Evolutionary conservation across 2,888 invertebrate genomes (phyloP), one percentile per base, ranked within the genome.

Genomic region (Dynastes maya): DNA sequence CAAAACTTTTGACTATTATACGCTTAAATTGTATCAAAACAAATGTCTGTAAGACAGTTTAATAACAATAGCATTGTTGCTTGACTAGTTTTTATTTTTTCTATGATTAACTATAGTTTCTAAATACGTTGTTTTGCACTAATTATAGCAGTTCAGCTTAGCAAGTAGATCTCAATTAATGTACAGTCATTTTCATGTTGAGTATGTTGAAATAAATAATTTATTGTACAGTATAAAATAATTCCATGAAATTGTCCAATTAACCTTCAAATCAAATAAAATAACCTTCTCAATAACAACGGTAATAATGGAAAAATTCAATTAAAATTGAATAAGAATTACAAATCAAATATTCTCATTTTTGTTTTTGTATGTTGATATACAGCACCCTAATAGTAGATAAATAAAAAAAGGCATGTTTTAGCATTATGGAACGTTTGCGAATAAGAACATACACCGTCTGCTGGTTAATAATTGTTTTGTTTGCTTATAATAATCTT

Each of bases 211-310:
- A 61, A 74, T 40, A 61, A 40, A 74, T 45, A 74, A 40, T 72
- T 72, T 72, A 72, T 74, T 61, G 58, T 74, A 29, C 37, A 74
- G 61, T 61, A 58, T 74, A 68, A 53, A 68, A 68, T 51, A 74
- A 61, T 61, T 74, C 72, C 58, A 61, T 74, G 61, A 74, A 74
- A 74, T 61, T 74, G 72, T 74, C 13, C 27, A 49, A 40, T 40
- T 74, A 74, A 74, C 72, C 72, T 74, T 74, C 72, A 74, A 29
- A 61, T 61, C 45, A 58, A 63, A 45, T 74, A 49, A 74, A 72
- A 29, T 55, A 58, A 61, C 58, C 61, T 74, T 74, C 58, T 58
- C 72, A 74, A 74, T 74, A 72, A 61, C 72, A 74, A 74, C 72
- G 27, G 61, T 74, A 74, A 74, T 61, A 45, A 74, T 40, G 29